Conservation (phyloP, 1,140 invertebrate species). For the Cylas formicarius region DNA sequence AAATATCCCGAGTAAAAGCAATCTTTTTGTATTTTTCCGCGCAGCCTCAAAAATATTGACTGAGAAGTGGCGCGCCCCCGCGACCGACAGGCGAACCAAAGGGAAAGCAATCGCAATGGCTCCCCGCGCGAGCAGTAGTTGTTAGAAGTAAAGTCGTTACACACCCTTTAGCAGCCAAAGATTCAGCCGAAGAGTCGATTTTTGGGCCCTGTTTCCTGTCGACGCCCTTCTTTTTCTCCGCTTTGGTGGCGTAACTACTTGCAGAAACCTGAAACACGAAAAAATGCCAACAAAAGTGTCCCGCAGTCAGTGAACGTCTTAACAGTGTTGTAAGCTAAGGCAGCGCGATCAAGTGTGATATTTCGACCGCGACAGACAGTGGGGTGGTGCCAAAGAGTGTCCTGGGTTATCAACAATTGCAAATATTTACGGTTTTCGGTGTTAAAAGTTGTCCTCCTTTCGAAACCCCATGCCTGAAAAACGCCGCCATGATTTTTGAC, state of each 20-base stretch:
- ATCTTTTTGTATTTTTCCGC: conserved; percentile 29
- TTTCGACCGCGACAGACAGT: too few species aligned
- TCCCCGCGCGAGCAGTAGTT: conserved; percentile 34
- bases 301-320: conserved; percentile 9
- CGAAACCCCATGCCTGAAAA: conserved; percentile 51
- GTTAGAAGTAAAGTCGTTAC: conserved; percentile 29
- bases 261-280: conserved; percentile 22
- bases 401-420: conserved; percentile 20
- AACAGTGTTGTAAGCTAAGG: conserved; percentile 12
- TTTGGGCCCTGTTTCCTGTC: conserved; percentile 51
- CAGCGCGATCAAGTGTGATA: conserved; percentile 7
- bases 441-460: conserved; percentile 31
- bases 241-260: conserved; percentile 32
- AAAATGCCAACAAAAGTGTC: too few species aligned
- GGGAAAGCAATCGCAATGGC: conserved; percentile 33
- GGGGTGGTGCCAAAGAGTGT: conserved; percentile 21
- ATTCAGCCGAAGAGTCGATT: conserved; percentile 49
- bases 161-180: conserved; percentile 54
- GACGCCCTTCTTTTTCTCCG: conserved; percentile 45
- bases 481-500: conserved; percentile 49
- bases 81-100: conserved; percentile 17
- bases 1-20: too few species aligned
- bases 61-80: conserved; percentile 29
- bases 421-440: conserved; percentile 36
- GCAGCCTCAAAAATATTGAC: conserved; percentile 41